These are phyloP conservation scores for Pungitius pungitius DNA, from an alignment of 2,113 vertebrate species.

Conservation along the genomic window DNA sequence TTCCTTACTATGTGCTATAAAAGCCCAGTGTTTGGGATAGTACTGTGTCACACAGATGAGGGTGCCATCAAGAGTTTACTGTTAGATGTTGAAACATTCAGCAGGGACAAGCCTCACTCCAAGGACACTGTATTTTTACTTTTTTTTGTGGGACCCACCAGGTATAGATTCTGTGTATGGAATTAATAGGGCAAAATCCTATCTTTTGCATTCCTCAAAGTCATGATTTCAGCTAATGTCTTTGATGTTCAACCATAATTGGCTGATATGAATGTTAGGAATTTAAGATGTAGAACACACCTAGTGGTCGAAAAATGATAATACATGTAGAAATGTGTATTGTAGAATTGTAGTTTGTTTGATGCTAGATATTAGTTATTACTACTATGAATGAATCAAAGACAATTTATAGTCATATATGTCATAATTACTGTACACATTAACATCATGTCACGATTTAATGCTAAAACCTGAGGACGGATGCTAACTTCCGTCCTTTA, in stretches of 20 bases:
- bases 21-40: slow-evolving; percentile 33
- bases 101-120: neutral
- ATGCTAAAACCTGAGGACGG: no score
- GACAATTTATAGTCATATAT: no score
- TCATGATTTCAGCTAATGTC: slow-evolving; percentile 18
- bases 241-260: slow-evolving; percentile 18
- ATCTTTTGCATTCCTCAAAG: slow-evolving; percentile 20
- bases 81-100: slow-evolving; percentile 28
- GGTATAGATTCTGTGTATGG: neutral
- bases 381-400: no score
- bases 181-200: neutral
- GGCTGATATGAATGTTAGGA: slow-evolving; percentile 14
- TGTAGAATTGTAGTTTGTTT: no score
- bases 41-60: neutral
- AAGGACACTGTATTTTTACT: slow-evolving; percentile 21
- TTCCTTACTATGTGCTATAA: slow-evolving; percentile 34
- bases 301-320: no score
- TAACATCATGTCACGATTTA: no score
- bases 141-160: slow-evolving; percentile 4
- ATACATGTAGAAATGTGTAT: no score
- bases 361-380: no score
- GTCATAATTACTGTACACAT: no score
- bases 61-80: slow-evolving; percentile 40
- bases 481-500: no score
- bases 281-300: no score